Evolutionary conservation across 2,113 vertebrate species (phyloP), one percentile per base, ranked within the genome.

Genomic region (Eolophus roseicapilla): DNA sequence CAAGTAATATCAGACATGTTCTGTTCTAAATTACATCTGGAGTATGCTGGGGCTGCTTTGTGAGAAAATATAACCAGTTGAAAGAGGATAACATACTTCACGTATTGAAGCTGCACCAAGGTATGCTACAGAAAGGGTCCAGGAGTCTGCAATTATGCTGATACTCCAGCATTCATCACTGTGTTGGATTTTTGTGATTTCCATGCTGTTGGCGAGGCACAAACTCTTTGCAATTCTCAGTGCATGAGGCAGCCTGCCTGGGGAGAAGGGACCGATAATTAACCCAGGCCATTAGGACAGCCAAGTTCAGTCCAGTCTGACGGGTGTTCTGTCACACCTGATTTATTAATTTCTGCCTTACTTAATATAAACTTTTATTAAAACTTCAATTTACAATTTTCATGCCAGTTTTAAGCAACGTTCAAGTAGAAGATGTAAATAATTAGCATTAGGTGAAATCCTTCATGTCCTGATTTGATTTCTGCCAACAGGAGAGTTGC

Each of bases 301-400:
- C 59, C 75, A 68, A 10, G 29, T 44, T 49, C 43, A 65, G 73
- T 74, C 75, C 84, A 52, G 59, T 47, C 69, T 73, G 77, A 63
- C 0, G 31, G 60, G 23, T 55, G 18, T 78, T 91, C 81, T 91
- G 79, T 85, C 86, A 75, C 60, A 31, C 49, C 62, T 70, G 76
- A 62, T 82, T 73, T 78, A 74, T 85, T 82, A 82, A 95, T 84
- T 90, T 90, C 73, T 82, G 20, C 31, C 70, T 60, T 77, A 53
- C 65, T 87, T 90, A 92, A 78, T 81, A 88, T 23, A 43, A 77
- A 53, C 57, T 93, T 93, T 88, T 92, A 77, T 87, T 87, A 82
- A 68, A 90, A 82, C 52, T 80, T 82, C 43, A 27, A 39, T 80
- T 89, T 81, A 29, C 19, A 50, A 17, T 83, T 93, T 92, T 74